Evolutionary conservation across 1,140 invertebrate genomes (phyloP).

Genomic region (Drosophila obscura): DNA sequence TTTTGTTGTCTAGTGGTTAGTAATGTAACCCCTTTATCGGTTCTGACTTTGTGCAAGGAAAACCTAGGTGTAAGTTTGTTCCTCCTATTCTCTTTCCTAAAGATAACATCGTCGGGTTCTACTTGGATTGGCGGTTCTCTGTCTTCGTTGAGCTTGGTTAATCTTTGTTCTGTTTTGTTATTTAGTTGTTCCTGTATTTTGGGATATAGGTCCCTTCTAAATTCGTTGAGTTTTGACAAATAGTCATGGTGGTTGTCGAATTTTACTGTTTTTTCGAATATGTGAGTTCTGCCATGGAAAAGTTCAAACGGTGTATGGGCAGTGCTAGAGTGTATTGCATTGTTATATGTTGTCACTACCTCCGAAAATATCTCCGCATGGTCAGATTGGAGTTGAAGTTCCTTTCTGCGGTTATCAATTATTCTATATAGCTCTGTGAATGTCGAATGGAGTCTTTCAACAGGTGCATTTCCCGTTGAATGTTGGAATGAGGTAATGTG

Average conservation of each 20-base stretch:
- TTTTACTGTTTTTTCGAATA: no score
- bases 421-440: slow-evolving; percentile 10
- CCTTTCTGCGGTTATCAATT: slow-evolving; percentile 3
- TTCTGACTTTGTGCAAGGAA: slow-evolving; percentile 4
- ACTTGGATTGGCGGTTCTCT: slow-evolving; percentile 1
- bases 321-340: slow-evolving; percentile 9
- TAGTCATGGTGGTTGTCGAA: no score
- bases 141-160: slow-evolving; percentile 2
- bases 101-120: slow-evolving; percentile 2
- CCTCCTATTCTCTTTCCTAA: slow-evolving; percentile 9
- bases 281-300: no score
- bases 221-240: no score
- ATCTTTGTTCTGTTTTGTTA: slow-evolving; percentile 2
- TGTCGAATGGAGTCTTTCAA: neutral
- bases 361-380: neutral
- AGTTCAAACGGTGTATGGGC: slow-evolving; percentile 3
- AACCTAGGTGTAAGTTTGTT: slow-evolving; percentile 13
- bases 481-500: slow-evolving; percentile 7
- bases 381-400: slow-evolving; percentile 1
- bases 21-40: slow-evolving; percentile 10
- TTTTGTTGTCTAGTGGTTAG: slow-evolving; percentile 9
- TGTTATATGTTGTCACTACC: slow-evolving; percentile 5
- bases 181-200: no score
- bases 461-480: slow-evolving; percentile 6
- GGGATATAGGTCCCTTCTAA: no score